Conservation (phyloP, 2,113 vertebrate genomes). For the Chauna torquata region DNA sequence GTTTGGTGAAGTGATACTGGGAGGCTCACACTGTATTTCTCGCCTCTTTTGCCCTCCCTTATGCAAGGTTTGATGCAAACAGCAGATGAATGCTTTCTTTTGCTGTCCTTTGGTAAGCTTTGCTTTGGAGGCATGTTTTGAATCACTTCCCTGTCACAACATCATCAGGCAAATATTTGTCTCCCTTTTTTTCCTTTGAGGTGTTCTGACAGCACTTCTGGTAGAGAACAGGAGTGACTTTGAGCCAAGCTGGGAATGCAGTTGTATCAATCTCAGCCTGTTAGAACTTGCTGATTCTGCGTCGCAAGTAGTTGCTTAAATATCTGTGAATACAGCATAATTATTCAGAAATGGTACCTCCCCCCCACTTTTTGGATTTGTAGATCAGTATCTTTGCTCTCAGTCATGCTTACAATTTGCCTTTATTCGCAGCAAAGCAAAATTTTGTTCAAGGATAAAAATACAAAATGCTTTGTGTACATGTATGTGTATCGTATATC, state of each 20-base stretch:
- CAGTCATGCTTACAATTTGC: neutral
- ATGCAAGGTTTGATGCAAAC: neutral
- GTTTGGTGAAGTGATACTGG: neutral
- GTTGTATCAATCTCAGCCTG: conserved; percentile 51
- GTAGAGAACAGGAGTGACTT: conserved; percentile 1
- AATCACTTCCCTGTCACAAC: conserved; percentile 41
- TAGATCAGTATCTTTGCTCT: conserved; percentile 36
- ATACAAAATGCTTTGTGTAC: neutral
- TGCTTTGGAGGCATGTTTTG: conserved; percentile 23
- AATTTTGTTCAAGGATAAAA: conserved; percentile 6
- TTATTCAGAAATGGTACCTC: conserved; percentile 26
- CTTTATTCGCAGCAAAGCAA: conserved; percentile 13
- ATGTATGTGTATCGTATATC: neutral
- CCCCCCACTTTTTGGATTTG: neutral
- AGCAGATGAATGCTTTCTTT: neutral
- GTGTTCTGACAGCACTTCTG: conserved; percentile 24
- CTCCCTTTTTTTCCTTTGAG: conserved; percentile 24
- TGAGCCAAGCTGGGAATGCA: neutral
- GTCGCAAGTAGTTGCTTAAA: neutral
- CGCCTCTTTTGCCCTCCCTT: neutral
- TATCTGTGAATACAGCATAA: conserved; percentile 27
- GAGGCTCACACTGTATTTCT: neutral
- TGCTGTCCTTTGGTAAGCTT: neutral
- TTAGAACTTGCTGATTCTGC: conserved; percentile 53
- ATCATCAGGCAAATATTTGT: conserved; percentile 19